Base-by-base conservation (phyloP, 2,888 invertebrate genomes). In the Rugalucina vietnamica region DNA sequence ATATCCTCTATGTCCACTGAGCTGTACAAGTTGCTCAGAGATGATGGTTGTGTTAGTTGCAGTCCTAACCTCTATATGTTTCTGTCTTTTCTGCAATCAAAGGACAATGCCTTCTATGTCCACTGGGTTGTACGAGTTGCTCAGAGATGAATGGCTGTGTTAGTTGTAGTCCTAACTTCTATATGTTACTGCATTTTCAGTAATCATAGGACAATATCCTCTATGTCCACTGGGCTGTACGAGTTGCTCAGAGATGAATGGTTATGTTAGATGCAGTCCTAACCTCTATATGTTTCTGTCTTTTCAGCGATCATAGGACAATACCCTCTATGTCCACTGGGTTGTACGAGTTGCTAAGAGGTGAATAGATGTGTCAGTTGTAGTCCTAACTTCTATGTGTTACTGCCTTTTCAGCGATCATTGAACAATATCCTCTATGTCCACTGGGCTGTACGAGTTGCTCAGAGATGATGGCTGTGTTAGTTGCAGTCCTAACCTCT, bases 291-390 rank as follows among this genome's bases (percentile, higher is more conserved):
- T 93, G 86, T 89, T 91, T 29, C 87, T 93, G 50, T 60, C 60
- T 24, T 87, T 88, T 39, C 87, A 91, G 90, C 90, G 12, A 86
- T 91, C 57, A 86, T 88, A 50, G 91, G 91, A 8, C 88, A 83
- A 32, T 90, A 91, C 85, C 91, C 90, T 3, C 71, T 87, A 60
- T 93, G 93, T 85, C 92, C 92, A 0, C 90, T 88, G 0, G 93
- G 93, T 12, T 93, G 93, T 81, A 89, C 91, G 34, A 89, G 90
- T 54, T 93, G 93, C 75, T 93, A 92, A 8, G 82, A 86, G 10
- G 87, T 90, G 73, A 93, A 93, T 82, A 93, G 92, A 18, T 93
- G 93, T 92, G 65, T n/a, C n/a, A n/a, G n/a, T n/a, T n/a, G n/a
- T n/a, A n/a, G n/a, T n/a, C n/a, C n/a, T n/a, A n/a, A n/a, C n/a